A percentile compares a stretch with the other conserved stretches of the same genome.
Evolutionary conservation across 2,113 vertebrate species (phyloP).

Genomic region (Coturnix japonica): DNA sequence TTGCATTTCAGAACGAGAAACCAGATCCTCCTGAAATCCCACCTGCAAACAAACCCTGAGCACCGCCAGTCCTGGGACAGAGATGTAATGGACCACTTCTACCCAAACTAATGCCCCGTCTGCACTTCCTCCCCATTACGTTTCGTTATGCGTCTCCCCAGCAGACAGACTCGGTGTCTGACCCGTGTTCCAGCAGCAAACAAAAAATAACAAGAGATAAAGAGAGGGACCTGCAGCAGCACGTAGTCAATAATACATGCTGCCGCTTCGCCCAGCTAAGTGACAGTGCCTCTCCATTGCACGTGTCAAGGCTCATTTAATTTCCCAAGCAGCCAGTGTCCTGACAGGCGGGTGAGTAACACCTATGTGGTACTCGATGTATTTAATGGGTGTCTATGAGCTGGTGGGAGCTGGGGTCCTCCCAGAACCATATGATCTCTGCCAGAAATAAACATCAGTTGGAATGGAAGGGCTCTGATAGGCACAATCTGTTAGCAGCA

Average conservation of each 20-base stretch:
- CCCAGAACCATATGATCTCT: conserved; percentile 78
- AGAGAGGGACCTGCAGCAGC: conserved; percentile 4
- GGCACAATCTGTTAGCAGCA: conserved; percentile 93
- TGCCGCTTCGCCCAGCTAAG: background rate
- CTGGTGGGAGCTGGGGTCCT: conserved; percentile 70
- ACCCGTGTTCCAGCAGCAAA: background rate
- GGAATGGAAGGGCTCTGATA: conserved; percentile 80
- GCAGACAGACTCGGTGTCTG: background rate
- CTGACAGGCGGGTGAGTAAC: conserved; percentile 79
- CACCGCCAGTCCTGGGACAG: background rate
- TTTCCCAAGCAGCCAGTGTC: conserved; percentile 48
- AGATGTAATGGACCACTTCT: rapidly evolving
- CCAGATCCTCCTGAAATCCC: conserved; percentile 13
- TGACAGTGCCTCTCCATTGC: background rate
- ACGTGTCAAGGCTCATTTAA: conserved; percentile 33
- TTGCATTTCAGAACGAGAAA: conserved; percentile 1
- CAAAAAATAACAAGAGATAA: background rate
- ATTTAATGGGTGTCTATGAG: conserved; percentile 77
- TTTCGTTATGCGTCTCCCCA: background rate
- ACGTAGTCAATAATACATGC: background rate
- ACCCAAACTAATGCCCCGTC: background rate
- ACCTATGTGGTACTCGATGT: conserved; percentile 74
- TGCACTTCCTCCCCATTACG: background rate
- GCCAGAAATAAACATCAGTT: conserved; percentile 86
- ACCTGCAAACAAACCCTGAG: background rate